Percentiles rank a stretch among this genome's conserved stretches.
These are phyloP conservation scores for Spodoptera litura DNA, from an alignment of 1,140 invertebrate genomes.

Conservation along the genomic window DNA sequence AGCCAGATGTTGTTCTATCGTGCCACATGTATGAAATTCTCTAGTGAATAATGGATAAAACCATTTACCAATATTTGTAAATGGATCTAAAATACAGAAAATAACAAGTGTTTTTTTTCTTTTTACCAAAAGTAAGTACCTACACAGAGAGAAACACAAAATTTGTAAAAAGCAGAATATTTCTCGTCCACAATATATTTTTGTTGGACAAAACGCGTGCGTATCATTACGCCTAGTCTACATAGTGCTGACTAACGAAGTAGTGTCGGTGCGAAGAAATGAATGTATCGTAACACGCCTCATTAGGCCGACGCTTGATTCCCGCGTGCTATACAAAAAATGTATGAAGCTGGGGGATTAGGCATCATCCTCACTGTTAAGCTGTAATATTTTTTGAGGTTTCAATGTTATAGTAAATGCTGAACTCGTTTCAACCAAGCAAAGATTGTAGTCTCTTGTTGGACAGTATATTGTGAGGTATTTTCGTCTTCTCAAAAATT, in stretches of 20 bases:
- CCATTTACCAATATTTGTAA: too few species aligned
- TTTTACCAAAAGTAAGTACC: too few species aligned
- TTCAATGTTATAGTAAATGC: background rate
- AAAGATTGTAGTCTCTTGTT: too few species aligned
- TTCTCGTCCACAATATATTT: constrained; percentile 22
- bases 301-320: constrained; percentile 56
- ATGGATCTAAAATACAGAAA: too few species aligned
- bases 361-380: background rate
- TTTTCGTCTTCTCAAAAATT: too few species aligned
- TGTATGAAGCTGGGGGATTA: constrained; percentile 22
- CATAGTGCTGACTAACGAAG: constrained; percentile 65
- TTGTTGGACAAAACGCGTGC: constrained; percentile 36
- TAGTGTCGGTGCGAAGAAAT: constrained; percentile 53
- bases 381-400: background rate
- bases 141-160: too few species aligned
- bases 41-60: too few species aligned
- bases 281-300: constrained; percentile 62
- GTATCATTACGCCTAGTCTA: constrained; percentile 61
- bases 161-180: constrained; percentile 2
- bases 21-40: too few species aligned
- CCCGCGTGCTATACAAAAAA: constrained; percentile 51
- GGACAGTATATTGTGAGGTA: too few species aligned
- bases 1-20: too few species aligned
- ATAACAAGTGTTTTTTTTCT: too few species aligned
- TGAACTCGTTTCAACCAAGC: too few species aligned